A percentile compares a stretch with the other conserved stretches of the same genome.
Conservation (phyloP, 2,113 vertebrate species). For the Elephantulus edwardii region DNA sequence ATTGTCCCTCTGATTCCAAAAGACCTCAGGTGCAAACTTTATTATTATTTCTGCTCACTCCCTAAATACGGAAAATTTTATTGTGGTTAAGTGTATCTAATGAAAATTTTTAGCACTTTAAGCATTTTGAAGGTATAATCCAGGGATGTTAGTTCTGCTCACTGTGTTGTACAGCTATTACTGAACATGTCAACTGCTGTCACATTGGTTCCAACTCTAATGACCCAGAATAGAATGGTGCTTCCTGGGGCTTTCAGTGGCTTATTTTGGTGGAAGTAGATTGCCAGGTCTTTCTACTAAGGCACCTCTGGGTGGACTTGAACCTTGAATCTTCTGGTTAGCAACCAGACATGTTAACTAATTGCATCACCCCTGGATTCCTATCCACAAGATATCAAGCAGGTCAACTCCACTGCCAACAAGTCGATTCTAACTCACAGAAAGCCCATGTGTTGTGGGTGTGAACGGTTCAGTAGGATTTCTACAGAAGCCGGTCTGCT, state of each 20-base stretch:
- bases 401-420: not conserved
- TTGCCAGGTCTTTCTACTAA: not conserved
- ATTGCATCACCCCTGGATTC: not conserved
- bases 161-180: not conserved
- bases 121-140: not conserved
- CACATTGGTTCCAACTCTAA: not conserved
- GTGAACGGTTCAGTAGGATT: no score
- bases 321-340: not conserved
- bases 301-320: not conserved
- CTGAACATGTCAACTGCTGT: not conserved
- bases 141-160: not conserved
- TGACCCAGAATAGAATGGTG: not conserved
- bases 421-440: not conserved
- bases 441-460: not conserved
- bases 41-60: not conserved
- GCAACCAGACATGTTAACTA: not conserved
- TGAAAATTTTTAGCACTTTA: not conserved
- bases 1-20: constrained; percentile 4
- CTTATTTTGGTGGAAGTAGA: not conserved
- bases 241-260: not conserved
- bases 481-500: not conserved
- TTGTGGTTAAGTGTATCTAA: not conserved
- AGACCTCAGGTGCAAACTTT: constrained; percentile 6
- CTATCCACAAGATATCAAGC: not conserved
- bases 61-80: not conserved